Evolutionary conservation across 2,888 invertebrate genomes (phyloP).

Genomic region (Cephus pulcher): DNA sequence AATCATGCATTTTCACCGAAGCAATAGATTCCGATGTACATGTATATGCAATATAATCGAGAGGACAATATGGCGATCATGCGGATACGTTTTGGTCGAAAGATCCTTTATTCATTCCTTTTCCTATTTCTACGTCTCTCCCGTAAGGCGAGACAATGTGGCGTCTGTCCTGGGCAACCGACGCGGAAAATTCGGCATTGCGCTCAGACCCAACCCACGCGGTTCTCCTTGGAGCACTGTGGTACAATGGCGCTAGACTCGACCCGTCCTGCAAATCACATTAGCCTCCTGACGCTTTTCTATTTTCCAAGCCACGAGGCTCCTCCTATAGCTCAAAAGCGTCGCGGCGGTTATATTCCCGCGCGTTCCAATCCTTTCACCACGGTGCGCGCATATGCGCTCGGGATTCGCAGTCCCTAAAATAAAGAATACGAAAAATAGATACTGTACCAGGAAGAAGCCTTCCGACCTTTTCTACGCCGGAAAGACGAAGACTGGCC

Average conservation of each 20-base stretch:
- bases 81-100: constrained; percentile 1
- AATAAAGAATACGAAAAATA: background rate
- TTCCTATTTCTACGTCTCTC: constrained; percentile 3
- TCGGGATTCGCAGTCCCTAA: background rate
- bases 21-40: background rate
- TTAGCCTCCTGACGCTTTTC: constrained; percentile 49
- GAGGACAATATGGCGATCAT: background rate
- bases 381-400: background rate
- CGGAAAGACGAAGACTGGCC: background rate
- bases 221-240: background rate
- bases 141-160: constrained; percentile 43
- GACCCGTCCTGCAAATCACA: constrained; percentile 44
- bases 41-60: background rate
- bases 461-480: background rate
- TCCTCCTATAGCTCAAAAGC: constrained; percentile 2
- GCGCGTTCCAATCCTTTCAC: background rate
- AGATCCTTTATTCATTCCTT: constrained; percentile 13
- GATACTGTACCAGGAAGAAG: background rate
- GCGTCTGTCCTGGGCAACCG: constrained; percentile 44
- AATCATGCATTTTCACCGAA: background rate
- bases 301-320: constrained; percentile 43
- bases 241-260: constrained; percentile 10
- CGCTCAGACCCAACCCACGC: constrained; percentile 37
- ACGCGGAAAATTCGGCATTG: constrained; percentile 49
- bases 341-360: background rate